Percentiles rank a stretch among this genome's conserved stretches.
phyloP scores from a whole-genome alignment of 2,113 vertebrate genomes.

The Pteronura brasiliensis region DNA sequence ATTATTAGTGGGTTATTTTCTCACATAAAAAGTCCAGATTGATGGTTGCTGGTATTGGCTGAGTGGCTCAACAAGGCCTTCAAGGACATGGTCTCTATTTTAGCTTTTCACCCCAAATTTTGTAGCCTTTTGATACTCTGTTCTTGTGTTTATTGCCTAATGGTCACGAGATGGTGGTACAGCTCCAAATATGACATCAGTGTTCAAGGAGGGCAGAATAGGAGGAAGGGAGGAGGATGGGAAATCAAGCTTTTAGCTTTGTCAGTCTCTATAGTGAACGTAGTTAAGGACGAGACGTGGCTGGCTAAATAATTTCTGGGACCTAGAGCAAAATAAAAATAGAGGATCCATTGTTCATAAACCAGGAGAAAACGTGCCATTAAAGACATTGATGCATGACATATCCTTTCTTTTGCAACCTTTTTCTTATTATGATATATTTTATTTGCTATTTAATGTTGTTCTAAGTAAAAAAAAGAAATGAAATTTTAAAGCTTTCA shows the following conservation, averaged over 20 bases:
- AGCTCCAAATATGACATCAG: background rate
- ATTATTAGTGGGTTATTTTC: background rate
- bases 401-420: background rate
- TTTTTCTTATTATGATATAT: background rate
- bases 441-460: constrained; percentile 21
- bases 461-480: background rate
- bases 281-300: background rate
- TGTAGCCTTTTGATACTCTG: background rate
- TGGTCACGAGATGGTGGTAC: background rate
- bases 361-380: background rate
- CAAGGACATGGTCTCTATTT: background rate
- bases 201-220: background rate
- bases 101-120: background rate
- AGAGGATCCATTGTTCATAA: background rate
- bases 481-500: background rate
- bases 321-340: background rate
- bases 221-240: background rate
- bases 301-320: background rate
- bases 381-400: background rate
- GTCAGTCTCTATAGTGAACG: background rate
- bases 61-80: background rate
- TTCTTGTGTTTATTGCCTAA: background rate
- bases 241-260: background rate
- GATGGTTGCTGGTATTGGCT: background rate
- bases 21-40: background rate